A percentile compares a stretch with the other conserved stretches of the same genome.
Evolutionary conservation across 2,113 vertebrate species (phyloP).

Genomic region (Phylloscopus trochilus): DNA sequence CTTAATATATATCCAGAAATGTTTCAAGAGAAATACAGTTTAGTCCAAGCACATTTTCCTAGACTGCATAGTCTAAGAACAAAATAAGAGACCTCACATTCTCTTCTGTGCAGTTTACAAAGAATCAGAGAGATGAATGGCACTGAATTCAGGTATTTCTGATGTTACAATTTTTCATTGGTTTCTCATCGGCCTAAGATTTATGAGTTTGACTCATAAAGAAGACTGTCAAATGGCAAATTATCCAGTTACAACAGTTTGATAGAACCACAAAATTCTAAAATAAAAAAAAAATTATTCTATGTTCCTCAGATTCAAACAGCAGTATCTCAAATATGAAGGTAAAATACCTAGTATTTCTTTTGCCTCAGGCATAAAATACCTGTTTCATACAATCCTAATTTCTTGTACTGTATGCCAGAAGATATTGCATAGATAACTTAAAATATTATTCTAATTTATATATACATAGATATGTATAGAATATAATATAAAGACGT

Average conservation of each 20-base stretch:
- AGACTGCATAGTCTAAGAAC: background rate
- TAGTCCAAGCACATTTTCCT: background rate
- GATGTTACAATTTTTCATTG: background rate
- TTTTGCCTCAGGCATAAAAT: background rate
- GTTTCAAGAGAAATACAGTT: background rate
- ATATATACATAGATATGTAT: background rate
- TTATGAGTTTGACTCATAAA: background rate
- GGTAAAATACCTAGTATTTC: background rate
- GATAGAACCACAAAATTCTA: background rate
- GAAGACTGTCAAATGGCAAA: background rate
- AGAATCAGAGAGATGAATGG: background rate
- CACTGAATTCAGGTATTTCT: background rate
- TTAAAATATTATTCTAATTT: background rate
- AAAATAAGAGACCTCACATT: background rate
- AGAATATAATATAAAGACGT: background rate
- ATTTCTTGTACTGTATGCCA: background rate
- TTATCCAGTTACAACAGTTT: background rate
- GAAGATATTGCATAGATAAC: background rate
- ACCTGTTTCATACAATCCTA: background rate
- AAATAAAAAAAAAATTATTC: background rate
- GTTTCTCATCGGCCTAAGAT: background rate
- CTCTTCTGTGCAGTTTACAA: background rate
- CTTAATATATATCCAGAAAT: background rate
- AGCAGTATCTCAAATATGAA: background rate
- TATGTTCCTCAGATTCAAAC: background rate